Evolutionary conservation across 2,797 vertebrate species (phyloP), one percentile per base, ranked within the genome.

Genomic region (Premnoplex brunnescens): DNA sequence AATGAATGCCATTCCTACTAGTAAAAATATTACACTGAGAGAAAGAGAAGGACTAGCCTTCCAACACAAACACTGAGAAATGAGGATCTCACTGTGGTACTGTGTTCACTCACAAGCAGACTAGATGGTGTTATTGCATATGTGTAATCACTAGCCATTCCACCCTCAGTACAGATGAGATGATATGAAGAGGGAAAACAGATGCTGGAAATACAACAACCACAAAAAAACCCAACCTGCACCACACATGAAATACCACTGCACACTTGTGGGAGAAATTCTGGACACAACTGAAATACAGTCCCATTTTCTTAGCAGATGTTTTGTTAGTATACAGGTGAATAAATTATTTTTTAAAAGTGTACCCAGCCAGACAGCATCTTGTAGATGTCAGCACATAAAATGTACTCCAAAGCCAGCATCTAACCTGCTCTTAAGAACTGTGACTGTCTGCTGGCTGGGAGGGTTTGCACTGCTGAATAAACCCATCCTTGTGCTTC

Each of bases 321-420:
- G 32, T 76, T 94, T 94, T 82, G 88, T 96, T 97, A 97, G 89
- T 89, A 93, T 23, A 77, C 34, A 87, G 54, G 64, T 83, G 62
- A 90, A 95, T 67, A 58, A 44, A 71, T 78, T 62, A 46, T 55
- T 58, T 77, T 56, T 20, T 1, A 71, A 56, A 76, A 72, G 48
- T 54, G 18, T 75, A 78, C 41, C 63, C 79, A 76, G 90, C 71
- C 56, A 96, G 92, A 54, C 54, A 96, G 92, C 71, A 77, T 44
- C 77, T 86, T 80, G 14, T 23, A 77, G 72, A 56, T 46, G 81
- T 75, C 43, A 83, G 64, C 46, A 69, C 54, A 15, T 49, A 48
- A 85, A 82, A 43, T 44, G 24, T n/a, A 13, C 69, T 91, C 60
- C 8, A n/a, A 77, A 89, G 81, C 46, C 92, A 84, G 54, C 0